Conservation (phyloP, 2,888 invertebrate genomes). For the Crocallis elinguaria region DNA sequence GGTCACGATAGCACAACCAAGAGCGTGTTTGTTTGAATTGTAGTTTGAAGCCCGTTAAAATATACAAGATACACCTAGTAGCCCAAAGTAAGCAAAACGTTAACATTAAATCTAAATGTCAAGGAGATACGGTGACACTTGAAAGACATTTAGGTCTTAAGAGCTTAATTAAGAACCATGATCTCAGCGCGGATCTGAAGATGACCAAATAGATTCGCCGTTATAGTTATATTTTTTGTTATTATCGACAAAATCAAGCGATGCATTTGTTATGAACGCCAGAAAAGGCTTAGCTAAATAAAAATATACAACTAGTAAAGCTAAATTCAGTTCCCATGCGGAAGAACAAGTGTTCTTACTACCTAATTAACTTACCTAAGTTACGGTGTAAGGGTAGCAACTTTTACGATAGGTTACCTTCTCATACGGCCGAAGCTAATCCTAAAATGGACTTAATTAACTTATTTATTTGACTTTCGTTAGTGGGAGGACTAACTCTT, state of each 20-base stretch:
- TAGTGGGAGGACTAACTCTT: no score
- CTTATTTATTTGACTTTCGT: no score
- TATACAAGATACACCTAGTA: neutral
- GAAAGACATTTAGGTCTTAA: constrained; percentile 16
- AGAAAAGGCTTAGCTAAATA: no score
- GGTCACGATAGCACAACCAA: constrained; percentile 26
- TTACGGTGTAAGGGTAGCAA: no score
- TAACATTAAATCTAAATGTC: constrained; percentile 24
- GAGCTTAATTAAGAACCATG: constrained; percentile 21
- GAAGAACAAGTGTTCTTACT: no score
- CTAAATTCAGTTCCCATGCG: no score
- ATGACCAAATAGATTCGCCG: constrained; percentile 31
- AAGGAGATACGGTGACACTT: constrained; percentile 28
- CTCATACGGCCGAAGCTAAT: no score
- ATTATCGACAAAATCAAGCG: neutral
- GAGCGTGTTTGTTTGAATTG: neutral
- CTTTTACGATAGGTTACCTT: no score
- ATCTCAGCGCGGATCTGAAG: constrained; percentile 29
- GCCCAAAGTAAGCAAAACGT: neutral
- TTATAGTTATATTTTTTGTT: constrained; percentile 4
- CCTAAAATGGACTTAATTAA: no score
- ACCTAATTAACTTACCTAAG: no score
- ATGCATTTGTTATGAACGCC: no score
- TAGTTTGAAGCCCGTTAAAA: constrained; percentile 1
- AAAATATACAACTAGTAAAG: no score